Evolutionary conservation across 92 coral and sea anemone genomes (phyloP).

Genomic region (Meandrina meandrites): DNA sequence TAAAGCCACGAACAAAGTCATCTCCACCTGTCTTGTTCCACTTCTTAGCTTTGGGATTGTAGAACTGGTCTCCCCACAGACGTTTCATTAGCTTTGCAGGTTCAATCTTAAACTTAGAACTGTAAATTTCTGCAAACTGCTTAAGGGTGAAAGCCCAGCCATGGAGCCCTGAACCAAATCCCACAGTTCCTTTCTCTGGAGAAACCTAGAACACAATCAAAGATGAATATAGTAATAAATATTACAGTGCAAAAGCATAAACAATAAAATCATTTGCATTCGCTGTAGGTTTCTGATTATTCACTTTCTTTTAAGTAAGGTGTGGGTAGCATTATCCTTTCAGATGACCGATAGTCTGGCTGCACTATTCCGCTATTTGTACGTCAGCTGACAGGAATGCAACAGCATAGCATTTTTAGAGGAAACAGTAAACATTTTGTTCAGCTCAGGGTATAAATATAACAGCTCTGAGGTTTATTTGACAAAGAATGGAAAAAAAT

Average conservation of each 20-base stretch:
- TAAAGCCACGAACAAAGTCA: conserved; percentile 83
- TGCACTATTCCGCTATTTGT: too few relatives aligned
- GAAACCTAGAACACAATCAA: conserved; percentile 59
- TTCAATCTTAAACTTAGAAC: conserved; percentile 81
- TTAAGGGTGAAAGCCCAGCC: conserved; percentile 99
- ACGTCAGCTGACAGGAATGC: too few relatives aligned
- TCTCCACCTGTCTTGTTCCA: conserved; percentile 75
- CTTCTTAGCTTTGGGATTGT: conserved; percentile 68
- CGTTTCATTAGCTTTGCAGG: conserved; percentile 88
- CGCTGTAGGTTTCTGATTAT: too few relatives aligned
- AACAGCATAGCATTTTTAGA: too few relatives aligned
- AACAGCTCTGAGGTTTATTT: too few relatives aligned
- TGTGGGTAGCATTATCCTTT: too few relatives aligned
- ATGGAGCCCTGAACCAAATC: conserved; percentile 98
- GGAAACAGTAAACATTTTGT: too few relatives aligned
- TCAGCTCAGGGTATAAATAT: too few relatives aligned
- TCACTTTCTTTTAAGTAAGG: too few relatives aligned
- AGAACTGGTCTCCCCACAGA: conserved; percentile 92
- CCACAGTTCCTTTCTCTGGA: conserved; percentile 89
- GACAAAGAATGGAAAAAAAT: too few relatives aligned
- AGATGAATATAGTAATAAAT: background rate
- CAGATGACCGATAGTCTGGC: too few relatives aligned
- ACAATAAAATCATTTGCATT: background rate
- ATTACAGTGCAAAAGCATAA: background rate
- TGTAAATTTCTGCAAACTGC: conserved; percentile 91